These are phyloP conservation scores for Andrena fulva DNA, from an alignment of 2,888 invertebrate species.

Conservation along the genomic window DNA sequence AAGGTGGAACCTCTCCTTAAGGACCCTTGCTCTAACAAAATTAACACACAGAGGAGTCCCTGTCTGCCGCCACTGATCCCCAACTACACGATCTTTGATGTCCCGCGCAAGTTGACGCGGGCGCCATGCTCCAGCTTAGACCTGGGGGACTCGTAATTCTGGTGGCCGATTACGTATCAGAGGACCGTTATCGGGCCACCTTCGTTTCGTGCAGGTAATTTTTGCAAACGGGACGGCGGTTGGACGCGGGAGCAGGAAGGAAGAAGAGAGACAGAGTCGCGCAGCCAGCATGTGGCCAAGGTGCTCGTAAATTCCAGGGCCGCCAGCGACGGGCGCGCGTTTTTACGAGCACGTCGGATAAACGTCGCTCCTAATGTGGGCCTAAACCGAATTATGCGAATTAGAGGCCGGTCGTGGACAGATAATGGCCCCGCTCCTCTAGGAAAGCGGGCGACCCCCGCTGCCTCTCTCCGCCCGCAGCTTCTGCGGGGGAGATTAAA, in stretches of 20 bases:
- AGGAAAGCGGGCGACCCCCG: constrained; percentile 38
- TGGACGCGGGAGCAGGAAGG: background rate
- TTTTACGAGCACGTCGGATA: constrained; percentile 70
- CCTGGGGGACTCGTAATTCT: constrained; percentile 34
- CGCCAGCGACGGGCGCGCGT: constrained; percentile 57
- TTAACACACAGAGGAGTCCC: too few species aligned
- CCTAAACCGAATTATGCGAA: constrained; percentile 72
- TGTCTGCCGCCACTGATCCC: too few species aligned
- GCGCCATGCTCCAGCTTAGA: background rate
- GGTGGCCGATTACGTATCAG: constrained; percentile 45
- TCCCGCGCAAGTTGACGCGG: background rate
- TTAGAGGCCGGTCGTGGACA: constrained; percentile 55
- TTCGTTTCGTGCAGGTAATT: constrained; percentile 51
- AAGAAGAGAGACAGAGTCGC: background rate
- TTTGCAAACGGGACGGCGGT: constrained; percentile 38
- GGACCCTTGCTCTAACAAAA: too few species aligned
- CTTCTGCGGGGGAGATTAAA: constrained; percentile 59
- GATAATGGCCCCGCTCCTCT: constrained; percentile 52
- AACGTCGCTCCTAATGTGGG: constrained; percentile 65
- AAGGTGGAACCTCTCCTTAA: too few species aligned
- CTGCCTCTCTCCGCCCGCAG: constrained; percentile 18
- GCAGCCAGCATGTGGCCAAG: constrained; percentile 42
- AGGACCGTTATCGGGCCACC: constrained; percentile 22
- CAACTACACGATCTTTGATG: too few species aligned
- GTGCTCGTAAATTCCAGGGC: constrained; percentile 63